phyloP scores from a whole-genome alignment of 2,797 vertebrate genomes.

The Siniperca scherzeri region DNA sequence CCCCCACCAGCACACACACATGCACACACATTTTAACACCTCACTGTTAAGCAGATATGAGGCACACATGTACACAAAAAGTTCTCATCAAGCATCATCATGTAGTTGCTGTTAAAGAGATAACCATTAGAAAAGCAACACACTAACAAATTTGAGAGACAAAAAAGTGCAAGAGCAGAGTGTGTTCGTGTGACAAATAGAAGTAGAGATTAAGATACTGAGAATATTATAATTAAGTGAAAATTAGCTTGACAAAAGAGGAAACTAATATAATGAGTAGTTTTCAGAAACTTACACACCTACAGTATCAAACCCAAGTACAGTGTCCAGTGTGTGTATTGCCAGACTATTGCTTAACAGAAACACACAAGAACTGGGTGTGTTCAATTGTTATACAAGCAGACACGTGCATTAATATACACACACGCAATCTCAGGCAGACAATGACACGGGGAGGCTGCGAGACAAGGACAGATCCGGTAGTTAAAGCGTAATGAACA shows the following conservation, averaged over 20 bases:
- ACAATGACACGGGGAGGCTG: conserved; percentile 82
- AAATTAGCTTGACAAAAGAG: conserved; percentile 9
- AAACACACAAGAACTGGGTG: conserved; percentile 35
- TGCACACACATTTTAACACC: conserved; percentile 44
- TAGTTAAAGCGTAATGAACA: conserved; percentile 89
- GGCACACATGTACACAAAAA: conserved; percentile 45
- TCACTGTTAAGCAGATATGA: conserved; percentile 45
- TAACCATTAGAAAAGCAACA: conserved; percentile 43
- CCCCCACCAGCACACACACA: conserved; percentile 56
- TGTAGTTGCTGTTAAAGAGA: conserved; percentile 52
- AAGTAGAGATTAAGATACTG: conserved; percentile 17
- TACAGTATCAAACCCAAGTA: conserved; percentile 29
- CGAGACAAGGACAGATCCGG: conserved; percentile 85
- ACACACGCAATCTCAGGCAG: conserved; percentile 74
- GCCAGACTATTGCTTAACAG: conserved; percentile 12
- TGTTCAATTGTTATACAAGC: conserved; percentile 71
- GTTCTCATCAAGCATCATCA: conserved; percentile 52
- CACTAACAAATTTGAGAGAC: conserved; percentile 29
- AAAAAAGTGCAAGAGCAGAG: conserved; percentile 37
- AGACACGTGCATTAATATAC: conserved; percentile 78
- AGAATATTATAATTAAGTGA: conserved; percentile 31
- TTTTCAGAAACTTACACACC: conserved; percentile 10
- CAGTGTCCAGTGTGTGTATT: conserved; percentile 24
- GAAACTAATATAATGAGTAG: conserved; percentile 14
- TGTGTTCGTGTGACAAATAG: conserved; percentile 26